Conservation (phyloP, 2,888 invertebrate species). For the Meiosimyza decipiens region DNA sequence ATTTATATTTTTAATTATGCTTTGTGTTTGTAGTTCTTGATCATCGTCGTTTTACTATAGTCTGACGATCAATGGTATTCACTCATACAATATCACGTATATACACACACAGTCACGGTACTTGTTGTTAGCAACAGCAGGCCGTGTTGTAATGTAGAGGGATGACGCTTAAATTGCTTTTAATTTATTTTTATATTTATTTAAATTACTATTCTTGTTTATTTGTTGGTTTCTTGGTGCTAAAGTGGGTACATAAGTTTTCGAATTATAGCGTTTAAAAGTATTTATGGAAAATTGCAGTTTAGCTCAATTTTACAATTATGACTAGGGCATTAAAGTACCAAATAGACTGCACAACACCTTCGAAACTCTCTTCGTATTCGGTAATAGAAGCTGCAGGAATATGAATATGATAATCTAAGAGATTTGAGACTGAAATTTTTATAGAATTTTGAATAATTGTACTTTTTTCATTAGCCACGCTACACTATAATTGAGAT, state of each 20-base stretch:
- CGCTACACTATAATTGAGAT: neutral
- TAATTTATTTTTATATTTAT: constrained; percentile 4
- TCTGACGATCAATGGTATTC: neutral
- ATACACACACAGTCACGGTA: neutral
- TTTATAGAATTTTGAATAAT: neutral
- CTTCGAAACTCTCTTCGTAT: neutral
- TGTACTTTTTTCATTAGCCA: neutral
- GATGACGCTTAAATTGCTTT: constrained; percentile 11
- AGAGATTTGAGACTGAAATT: neutral
- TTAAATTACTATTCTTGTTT: no score
- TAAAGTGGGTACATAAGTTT: no score
- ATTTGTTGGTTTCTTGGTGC: no score
- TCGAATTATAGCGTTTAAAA: no score
- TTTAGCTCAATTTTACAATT: neutral
- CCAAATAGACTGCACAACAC: neutral
- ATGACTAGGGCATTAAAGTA: constrained; percentile 42
- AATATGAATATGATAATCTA: no score
- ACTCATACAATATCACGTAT: constrained; percentile 2
- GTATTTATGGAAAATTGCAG: no score
- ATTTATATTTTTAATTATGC: constrained; percentile 23
- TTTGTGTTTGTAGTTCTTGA: constrained; percentile 9
- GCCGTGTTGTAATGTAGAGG: no score
- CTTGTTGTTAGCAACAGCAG: no score
- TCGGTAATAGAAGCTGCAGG: no score
- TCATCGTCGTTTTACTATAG: constrained; percentile 4